These are phyloP conservation scores for Nothocercus julius DNA, from an alignment of 2,113 vertebrate genomes.

Conservation along the genomic window DNA sequence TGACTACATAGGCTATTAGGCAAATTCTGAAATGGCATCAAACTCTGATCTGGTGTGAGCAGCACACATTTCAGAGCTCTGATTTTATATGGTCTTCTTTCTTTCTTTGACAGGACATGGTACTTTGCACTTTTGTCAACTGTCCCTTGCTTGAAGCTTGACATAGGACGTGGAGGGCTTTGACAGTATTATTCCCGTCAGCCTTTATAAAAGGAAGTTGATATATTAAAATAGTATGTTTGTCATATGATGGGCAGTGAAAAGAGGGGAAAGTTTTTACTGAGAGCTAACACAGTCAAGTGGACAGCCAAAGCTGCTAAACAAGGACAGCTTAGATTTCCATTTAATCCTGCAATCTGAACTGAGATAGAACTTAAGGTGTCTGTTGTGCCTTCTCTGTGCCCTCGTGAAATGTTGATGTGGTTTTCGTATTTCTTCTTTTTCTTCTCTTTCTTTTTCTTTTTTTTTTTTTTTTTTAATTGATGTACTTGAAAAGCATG, in stretches of 20 bases:
- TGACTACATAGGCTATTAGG: accelerated
- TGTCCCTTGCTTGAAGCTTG: not conserved
- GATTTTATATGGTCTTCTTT: not conserved
- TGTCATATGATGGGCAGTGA: not conserved
- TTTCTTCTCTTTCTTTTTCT: not conserved
- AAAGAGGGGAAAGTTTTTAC: not conserved
- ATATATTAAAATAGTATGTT: not conserved
- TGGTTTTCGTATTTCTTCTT: not conserved
- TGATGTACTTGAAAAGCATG: not conserved
- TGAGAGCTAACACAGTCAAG: not conserved
- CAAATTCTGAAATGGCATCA: not conserved
- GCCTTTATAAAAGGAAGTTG: not conserved
- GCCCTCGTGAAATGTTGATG: not conserved
- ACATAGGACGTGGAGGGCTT: not conserved
- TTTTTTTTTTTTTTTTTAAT: not conserved
- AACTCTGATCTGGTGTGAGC: not conserved
- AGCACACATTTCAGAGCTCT: not conserved
- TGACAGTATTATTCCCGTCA: not conserved
- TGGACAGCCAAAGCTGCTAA: not conserved
- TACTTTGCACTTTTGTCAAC: not conserved
- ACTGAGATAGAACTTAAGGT: not conserved
- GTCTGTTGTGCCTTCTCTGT: not conserved
- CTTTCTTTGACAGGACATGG: not conserved
- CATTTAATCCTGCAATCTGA: not conserved
- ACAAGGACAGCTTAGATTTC: not conserved